Percentiles rank a stretch among this genome's conserved stretches.
These are phyloP conservation scores for Gephyroberyx darwinii DNA, from an alignment of 2,797 vertebrate genomes.

Conservation along the genomic window DNA sequence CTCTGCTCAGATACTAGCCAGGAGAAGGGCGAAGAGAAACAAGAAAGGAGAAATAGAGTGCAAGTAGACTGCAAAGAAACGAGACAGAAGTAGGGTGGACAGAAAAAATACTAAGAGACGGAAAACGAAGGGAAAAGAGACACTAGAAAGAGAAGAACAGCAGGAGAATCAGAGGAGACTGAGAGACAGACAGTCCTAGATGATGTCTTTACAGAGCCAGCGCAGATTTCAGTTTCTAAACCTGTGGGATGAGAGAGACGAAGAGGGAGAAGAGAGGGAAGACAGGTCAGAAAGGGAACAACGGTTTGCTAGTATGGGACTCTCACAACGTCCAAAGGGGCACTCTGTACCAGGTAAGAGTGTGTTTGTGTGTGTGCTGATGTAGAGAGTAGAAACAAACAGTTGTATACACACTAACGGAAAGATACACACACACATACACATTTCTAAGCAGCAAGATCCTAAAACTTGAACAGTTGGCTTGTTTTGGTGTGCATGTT, in stretches of 20 bases:
- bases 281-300: slow-evolving; percentile 25
- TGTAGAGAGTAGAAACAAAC: too few relatives aligned
- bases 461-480: too few relatives aligned
- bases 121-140: not conserved
- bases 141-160: not conserved
- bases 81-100: not conserved
- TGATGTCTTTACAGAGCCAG: slow-evolving; percentile 57
- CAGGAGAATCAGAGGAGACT: not conserved
- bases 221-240: slow-evolving; percentile 71
- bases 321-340: slow-evolving; percentile 27
- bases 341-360: slow-evolving; percentile 60
- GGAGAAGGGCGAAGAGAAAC: slow-evolving; percentile 17
- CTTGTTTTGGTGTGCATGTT: not conserved
- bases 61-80: not conserved
- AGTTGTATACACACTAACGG: too few relatives aligned
- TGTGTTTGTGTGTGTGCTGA: slow-evolving; percentile 1
- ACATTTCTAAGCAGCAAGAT: too few relatives aligned
- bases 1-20: slow-evolving; percentile 10
- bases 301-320: slow-evolving; percentile 25
- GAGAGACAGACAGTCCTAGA: not conserved
- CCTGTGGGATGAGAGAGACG: slow-evolving; percentile 63
- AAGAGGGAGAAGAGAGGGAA: slow-evolving; percentile 25
- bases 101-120: not conserved
- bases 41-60: slow-evolving; percentile 15
- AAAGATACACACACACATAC: not conserved